A percentile compares a stretch with the other conserved stretches of the same genome.
These are phyloP conservation scores for Drosophila ohnishii DNA, from an alignment of 1,140 invertebrate genomes.

Conservation along the genomic window DNA sequence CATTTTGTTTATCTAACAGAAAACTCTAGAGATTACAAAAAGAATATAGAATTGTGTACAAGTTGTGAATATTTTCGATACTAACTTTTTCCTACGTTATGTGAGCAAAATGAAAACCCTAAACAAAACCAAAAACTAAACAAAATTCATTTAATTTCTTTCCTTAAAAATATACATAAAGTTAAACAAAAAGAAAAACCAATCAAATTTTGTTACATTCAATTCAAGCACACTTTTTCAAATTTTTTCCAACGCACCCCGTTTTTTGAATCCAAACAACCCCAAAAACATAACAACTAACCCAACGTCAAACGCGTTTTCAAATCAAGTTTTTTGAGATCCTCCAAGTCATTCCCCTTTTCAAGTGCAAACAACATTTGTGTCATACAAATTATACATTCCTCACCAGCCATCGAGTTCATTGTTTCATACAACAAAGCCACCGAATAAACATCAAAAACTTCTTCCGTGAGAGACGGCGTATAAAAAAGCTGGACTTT, in stretches of 20 bases:
- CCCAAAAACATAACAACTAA: conserved; percentile 33
- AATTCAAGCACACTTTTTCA: conserved; percentile 79
- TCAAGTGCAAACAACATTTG: conserved; percentile 33
- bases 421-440: conserved; percentile 53
- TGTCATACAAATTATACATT: conserved; percentile 28
- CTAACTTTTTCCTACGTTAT: conserved; percentile 37
- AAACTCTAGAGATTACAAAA: conserved; percentile 13
- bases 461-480: conserved; percentile 30
- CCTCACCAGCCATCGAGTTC: conserved; percentile 28
- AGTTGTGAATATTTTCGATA: conserved; percentile 58
- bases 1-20: conserved; percentile 55
- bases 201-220: conserved; percentile 71
- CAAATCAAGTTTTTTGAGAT: conserved; percentile 59
- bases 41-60: conserved; percentile 43
- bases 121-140: conserved; percentile 54
- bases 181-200: conserved; percentile 42
- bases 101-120: conserved; percentile 51
- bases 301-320: conserved; percentile 48
- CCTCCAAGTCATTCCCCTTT: conserved; percentile 51
- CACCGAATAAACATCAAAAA: conserved; percentile 27
- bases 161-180: conserved; percentile 51
- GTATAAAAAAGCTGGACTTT: conserved; percentile 3
- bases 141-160: conserved; percentile 70
- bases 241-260: conserved; percentile 75
- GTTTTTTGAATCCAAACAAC: conserved; percentile 74